These are phyloP conservation scores for Andrena flavipes DNA, from an alignment of 2,888 invertebrate species.

Conservation along the genomic window DNA sequence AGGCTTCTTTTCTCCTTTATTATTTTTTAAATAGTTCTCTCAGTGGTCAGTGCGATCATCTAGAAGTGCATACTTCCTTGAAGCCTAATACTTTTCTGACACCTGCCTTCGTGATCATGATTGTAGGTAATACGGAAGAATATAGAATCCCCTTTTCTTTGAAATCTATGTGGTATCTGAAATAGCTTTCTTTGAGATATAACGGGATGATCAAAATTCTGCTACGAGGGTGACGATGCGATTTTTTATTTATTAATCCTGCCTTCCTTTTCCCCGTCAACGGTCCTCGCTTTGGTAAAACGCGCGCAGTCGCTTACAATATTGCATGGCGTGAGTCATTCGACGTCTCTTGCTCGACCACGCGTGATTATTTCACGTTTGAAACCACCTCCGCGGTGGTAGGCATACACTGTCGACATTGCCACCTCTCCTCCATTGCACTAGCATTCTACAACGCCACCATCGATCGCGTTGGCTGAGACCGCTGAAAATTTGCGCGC, in stretches of 20 bases:
- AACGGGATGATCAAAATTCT: not conserved
- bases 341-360: constrained; percentile 73
- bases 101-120: no score
- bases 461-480: constrained; percentile 58
- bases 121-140: no score
- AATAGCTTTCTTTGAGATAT: no score
- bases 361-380: constrained; percentile 76
- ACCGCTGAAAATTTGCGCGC: constrained; percentile 42
- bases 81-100: no score
- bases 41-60: no score
- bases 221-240: no score
- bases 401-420: constrained; percentile 64
- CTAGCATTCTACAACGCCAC: constrained; percentile 43
- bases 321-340: constrained; percentile 72
- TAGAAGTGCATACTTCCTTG: no score
- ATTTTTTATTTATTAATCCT: constrained; percentile 25
- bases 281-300: constrained; percentile 44
- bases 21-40: no score
- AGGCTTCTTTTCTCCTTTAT: no score
- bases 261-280: constrained; percentile 35
- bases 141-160: no score
- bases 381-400: constrained; percentile 73
- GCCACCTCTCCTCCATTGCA: constrained; percentile 57
- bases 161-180: no score
- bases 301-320: constrained; percentile 56